Evolutionary conservation across 2,888 invertebrate species (phyloP), one percentile per base, ranked within the genome.

Genomic region (Dicyrtoma fusca): DNA sequence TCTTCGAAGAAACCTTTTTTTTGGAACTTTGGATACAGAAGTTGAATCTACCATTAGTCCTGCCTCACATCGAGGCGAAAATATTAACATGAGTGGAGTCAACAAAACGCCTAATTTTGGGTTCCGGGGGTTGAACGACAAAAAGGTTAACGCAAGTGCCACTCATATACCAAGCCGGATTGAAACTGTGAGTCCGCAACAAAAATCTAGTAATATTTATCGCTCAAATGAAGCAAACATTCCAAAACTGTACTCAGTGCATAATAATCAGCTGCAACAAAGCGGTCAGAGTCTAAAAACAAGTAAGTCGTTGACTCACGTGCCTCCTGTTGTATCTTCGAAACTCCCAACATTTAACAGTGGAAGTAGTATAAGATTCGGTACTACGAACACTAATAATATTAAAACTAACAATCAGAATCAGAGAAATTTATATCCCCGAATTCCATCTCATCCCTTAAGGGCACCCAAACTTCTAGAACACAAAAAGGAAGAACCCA

Each of bases 401-500:
- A 14, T 23, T 59, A 59, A 25, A n/a, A 4, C 34, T n/a, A 59
- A 8, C 59, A 59, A 59, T 26, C 11, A n/a, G 26, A 25, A 25
- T 17, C 59, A 59, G 23, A 59, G 34, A 59, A 8, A 4, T 25
- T 25, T 34, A 14, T 59, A 34, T 34, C 26, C 34, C 26, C 26
- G 59, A 13, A n/a, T 74, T n/a, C 77, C 75, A 34, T 75, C 74
- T 55, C 75, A 65, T 51, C 76, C 76, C 17, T 75, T 73, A 49
- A 72, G 71, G 14, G 72, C 71, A 0, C 72, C 69, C 23, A 77
- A 72, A 62, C 74, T 70, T 70, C 75, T 78, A 45, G 73, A 98
- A 84, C 98, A 97, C 94, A 97, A 98, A 26, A 98, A 96, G 83
- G 97, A 97, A 73, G 66, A 66, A 42, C 25, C 61, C 10, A 61